Evolutionary conservation across 2,797 vertebrate species (phyloP), one percentile per base, ranked within the genome.

Genomic region (Psittacula echo): DNA sequence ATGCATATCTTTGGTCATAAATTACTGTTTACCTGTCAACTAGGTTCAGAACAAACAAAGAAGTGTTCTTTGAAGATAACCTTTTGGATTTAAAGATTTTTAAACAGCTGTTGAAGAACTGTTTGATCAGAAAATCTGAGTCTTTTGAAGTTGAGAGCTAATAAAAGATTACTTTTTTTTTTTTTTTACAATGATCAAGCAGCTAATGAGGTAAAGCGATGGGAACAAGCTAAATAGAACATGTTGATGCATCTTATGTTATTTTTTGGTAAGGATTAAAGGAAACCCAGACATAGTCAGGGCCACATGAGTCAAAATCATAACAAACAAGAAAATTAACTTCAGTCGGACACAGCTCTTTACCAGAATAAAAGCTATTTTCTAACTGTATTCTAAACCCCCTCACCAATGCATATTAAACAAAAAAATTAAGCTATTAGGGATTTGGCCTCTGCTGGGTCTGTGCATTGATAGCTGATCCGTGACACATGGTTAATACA

Each of bases 181-280:
- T 62, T 50, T 27, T 1, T 97, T 39, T 39, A 39, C 94, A 98
- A 85, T 97, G 96, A 98, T 98, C 97, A 97, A 97, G 97, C 96
- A 97, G 96, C 97, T 98, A 98, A 98, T 97, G 97, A 98, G 97
- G 98, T 97, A 97, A 97, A 97, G 92, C 74, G 96, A 96, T 93
- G 83, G 94, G 83, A 95, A 96, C 67, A 85, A 86, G 85, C 92
- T 96, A 97, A 98, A 97, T 94, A 96, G 96, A 98, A 92, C 93
- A 93, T 72, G 82, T 5, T 71, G 87, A 91, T 96, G 87, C n/a
- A 74, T 87, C 30, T 78, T 44, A 14, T 80, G 87, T 85, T 95
- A 77, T 14, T 10, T 92, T 93, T 94, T 92, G 45, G 72, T 90
- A 93, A 6, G 17, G 81, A 96, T 96, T 97, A 97, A 95, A 96